Percentiles rank a stretch among this genome's conserved stretches.
Conservation (phyloP, 2,888 invertebrate genomes). For the Panopea generosa region DNA sequence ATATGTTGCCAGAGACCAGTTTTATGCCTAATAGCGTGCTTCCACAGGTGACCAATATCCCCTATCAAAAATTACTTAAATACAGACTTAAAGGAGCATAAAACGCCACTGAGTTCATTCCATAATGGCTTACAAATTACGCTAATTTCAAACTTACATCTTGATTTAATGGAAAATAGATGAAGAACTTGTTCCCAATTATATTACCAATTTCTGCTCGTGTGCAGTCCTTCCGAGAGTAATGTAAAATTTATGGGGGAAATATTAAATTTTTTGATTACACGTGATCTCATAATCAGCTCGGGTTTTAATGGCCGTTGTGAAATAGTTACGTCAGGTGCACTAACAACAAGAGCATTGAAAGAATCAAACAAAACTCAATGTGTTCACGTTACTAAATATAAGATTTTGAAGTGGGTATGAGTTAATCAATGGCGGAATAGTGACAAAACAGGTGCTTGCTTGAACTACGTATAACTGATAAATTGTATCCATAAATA, state of each 20-base stretch:
- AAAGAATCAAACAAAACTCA: too few relatives aligned
- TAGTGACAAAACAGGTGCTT: too few relatives aligned
- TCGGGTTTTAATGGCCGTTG: too few relatives aligned
- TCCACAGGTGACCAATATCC: constrained; percentile 41
- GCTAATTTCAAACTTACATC: constrained; percentile 48
- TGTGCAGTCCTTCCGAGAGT: constrained; percentile 52
- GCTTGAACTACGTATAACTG: too few relatives aligned
- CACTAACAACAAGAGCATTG: too few relatives aligned
- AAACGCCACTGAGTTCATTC: constrained; percentile 41
- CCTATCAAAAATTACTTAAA: constrained; percentile 50
- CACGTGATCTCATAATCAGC: constrained; percentile 12
- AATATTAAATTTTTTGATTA: constrained; percentile 59
- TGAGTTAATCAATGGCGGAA: too few relatives aligned
- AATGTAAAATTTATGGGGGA: constrained; percentile 55
- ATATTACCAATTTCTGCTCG: constrained; percentile 53
- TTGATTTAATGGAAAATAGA: constrained; percentile 63
- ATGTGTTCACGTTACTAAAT: too few relatives aligned
- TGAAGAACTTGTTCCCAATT: constrained; percentile 57
- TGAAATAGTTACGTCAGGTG: too few relatives aligned
- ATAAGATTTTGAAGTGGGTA: too few relatives aligned
- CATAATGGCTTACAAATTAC: constrained; percentile 56
- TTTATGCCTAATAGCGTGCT: constrained; percentile 36
- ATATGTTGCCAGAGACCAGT: not conserved
- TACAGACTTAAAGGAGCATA: constrained; percentile 32
- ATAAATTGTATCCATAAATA: too few relatives aligned